These are phyloP conservation scores for Trachurus trachurus DNA, from an alignment of 2,797 vertebrate species.

Conservation along the genomic window DNA sequence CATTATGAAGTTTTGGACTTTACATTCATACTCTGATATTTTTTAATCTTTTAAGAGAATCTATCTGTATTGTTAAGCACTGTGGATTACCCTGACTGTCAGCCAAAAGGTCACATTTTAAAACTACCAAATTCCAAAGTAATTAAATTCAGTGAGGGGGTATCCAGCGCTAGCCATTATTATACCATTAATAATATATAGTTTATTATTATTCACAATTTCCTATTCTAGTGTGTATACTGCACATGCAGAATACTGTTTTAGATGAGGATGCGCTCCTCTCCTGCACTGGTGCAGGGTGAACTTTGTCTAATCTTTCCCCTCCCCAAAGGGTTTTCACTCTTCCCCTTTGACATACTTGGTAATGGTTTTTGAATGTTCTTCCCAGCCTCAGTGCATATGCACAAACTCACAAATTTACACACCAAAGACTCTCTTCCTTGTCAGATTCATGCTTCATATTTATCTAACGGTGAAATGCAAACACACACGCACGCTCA, in stretches of 20 bases:
- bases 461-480: conserved; percentile 12
- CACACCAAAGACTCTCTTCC: conserved; percentile 36
- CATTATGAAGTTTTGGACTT: conserved; percentile 11
- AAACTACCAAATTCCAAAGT: conserved; percentile 13
- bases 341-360: conserved; percentile 45
- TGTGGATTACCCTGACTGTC: conserved; percentile 1
- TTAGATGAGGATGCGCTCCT: conserved; percentile 6
- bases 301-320: conserved; percentile 47
- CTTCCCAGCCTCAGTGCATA: conserved; percentile 25
- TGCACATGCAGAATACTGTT: conserved; percentile 12
- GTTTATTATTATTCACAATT: conserved; percentile 1
- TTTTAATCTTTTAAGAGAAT: conserved; percentile 14
- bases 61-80: background rate
- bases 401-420: conserved; percentile 43
- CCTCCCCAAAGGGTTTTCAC: conserved; percentile 48
- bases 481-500: background rate
- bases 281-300: background rate
- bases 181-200: background rate
- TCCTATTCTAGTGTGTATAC: background rate
- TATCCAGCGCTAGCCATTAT: conserved; percentile 5
- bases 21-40: conserved; percentile 5
- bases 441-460: conserved; percentile 25
- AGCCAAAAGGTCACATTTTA: conserved; percentile 4
- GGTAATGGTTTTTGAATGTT: conserved; percentile 65
- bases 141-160: background rate